Conservation (phyloP, 2,113 vertebrate species). For the Paramormyrops kingsleyae region DNA sequence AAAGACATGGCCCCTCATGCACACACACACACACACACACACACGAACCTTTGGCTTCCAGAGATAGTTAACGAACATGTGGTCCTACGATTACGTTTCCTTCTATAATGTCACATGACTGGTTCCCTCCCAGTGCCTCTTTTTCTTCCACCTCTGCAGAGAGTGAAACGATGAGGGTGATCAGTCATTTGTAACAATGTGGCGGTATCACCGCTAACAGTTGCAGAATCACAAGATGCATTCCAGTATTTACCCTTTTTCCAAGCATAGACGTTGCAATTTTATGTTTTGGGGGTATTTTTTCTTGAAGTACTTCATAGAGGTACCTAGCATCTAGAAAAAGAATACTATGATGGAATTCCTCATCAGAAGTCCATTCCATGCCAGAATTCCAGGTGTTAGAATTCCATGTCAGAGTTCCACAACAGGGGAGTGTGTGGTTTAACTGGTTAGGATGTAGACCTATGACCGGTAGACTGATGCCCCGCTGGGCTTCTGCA, state of each 20-base stretch:
- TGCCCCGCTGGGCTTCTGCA: not conserved
- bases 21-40: not conserved
- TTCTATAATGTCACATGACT: not conserved
- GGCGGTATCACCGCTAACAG: not conserved
- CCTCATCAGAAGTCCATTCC: not conserved
- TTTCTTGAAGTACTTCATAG: not conserved
- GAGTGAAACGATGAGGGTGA: not conserved
- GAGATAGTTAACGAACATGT: not conserved
- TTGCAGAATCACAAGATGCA: not conserved
- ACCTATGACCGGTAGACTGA: not conserved
- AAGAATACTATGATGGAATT: not conserved
- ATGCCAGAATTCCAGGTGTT: not conserved
- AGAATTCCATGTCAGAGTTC: not conserved
- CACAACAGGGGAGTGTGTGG: not conserved
- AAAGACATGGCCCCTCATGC: not conserved
- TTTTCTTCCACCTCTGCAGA: not conserved
- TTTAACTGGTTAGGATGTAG: not conserved
- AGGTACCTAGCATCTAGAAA: not conserved
- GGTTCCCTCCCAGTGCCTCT: not conserved
- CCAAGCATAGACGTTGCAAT: not conserved
- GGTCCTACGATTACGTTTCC: not conserved
- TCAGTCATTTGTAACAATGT: not conserved
- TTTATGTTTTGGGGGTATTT: not conserved
- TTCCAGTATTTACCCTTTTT: not conserved
- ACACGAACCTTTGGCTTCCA: not conserved